phyloP scores from a whole-genome alignment of 1,140 invertebrate species.

The Diuraphis noxia region DNA sequence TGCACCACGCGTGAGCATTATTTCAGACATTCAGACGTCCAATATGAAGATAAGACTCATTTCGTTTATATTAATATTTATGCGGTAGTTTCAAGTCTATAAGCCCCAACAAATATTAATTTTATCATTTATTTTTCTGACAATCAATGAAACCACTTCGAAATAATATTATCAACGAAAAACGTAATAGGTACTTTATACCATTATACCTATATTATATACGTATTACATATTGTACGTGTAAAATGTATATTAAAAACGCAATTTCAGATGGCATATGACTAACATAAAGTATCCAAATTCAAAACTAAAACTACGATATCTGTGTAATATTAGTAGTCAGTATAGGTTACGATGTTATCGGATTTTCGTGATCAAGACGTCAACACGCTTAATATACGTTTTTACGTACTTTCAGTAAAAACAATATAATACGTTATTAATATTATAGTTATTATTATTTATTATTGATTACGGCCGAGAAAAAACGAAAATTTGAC shows the following conservation, averaged over 20 bases:
- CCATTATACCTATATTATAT: no score
- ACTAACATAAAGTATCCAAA: neutral
- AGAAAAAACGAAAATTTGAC: neutral
- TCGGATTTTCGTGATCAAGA: neutral
- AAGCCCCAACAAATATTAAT: neutral
- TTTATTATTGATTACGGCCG: neutral
- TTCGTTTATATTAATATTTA: no score
- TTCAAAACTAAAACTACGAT: neutral
- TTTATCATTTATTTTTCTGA: neutral
- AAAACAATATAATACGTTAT: neutral
- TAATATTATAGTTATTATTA: neutral
- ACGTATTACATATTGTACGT: neutral
- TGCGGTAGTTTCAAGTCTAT: neutral
- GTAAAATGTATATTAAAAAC: neutral
- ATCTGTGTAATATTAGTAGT: neutral
- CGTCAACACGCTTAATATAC: neutral
- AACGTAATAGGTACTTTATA: neutral
- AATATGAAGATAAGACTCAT: neutral
- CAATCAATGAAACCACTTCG: neutral
- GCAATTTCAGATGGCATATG: neutral
- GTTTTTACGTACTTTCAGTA: neutral
- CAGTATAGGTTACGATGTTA: neutral
- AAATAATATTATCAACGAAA: neutral
- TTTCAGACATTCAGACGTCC: neutral
- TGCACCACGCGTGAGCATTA: neutral